These are phyloP conservation scores for Geococcyx californianus DNA, from an alignment of 2,113 vertebrate species.

Conservation along the genomic window DNA sequence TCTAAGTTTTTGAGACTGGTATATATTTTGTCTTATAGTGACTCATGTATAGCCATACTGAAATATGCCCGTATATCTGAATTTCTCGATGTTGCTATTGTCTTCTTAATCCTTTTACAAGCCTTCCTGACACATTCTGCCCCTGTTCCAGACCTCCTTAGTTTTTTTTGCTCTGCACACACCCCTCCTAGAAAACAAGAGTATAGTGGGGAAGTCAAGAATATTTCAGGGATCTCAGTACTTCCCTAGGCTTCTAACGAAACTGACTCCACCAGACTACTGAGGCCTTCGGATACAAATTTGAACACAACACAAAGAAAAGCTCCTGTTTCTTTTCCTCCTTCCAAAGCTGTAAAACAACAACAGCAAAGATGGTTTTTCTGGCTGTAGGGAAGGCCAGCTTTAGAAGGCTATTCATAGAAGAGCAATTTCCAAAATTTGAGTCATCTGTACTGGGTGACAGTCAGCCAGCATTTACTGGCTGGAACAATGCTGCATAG, in stretches of 20 bases:
- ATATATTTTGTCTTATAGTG: neutral
- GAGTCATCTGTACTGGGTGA: constrained; percentile 7
- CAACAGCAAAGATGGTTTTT: neutral
- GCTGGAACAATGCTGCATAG: neutral
- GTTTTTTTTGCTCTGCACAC: neutral
- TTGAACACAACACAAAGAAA: neutral
- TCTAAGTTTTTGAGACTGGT: neutral
- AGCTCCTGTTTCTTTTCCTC: neutral
- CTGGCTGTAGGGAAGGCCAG: neutral
- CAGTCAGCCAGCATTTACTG: neutral
- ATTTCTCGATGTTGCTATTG: neutral
- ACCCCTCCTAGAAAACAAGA: neutral
- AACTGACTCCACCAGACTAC: neutral
- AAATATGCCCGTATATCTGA: neutral
- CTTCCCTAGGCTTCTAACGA: neutral
- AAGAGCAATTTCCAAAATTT: constrained; percentile 16
- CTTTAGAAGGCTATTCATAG: constrained; percentile 9
- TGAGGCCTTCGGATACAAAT: neutral
- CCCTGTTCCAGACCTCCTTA: neutral
- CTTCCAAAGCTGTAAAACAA: neutral
- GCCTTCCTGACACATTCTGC: neutral
- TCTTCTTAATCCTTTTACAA: neutral
- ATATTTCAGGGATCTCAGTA: neutral
- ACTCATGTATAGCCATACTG: neutral
- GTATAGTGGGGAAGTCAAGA: neutral